These are phyloP conservation scores for Rapana venosa DNA, from an alignment of 2,888 invertebrate species.

Conservation along the genomic window DNA sequence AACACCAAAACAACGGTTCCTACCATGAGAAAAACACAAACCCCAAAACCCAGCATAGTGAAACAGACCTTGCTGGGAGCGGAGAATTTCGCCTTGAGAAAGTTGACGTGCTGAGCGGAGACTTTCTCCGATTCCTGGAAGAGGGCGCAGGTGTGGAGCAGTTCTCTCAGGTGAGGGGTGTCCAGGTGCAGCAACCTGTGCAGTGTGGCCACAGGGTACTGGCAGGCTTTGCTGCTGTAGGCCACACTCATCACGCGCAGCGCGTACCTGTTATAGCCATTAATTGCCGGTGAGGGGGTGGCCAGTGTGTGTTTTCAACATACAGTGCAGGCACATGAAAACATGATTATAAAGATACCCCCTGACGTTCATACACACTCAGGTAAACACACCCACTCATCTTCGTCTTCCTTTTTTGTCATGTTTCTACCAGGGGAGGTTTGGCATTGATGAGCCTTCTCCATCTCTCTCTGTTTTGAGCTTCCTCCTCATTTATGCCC, in stretches of 20 bases:
- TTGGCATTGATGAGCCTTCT: too few relatives aligned
- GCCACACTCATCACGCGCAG: slow-evolving; percentile 59
- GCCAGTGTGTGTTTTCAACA: too few relatives aligned
- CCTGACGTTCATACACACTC: background rate
- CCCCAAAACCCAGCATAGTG: too few relatives aligned
- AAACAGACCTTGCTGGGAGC: slow-evolving; percentile 43
- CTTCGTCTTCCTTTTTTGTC: too few relatives aligned
- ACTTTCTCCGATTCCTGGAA: background rate
- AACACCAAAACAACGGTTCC: too few relatives aligned
- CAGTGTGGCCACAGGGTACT: slow-evolving; percentile 53
- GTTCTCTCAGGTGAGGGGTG: slow-evolving; percentile 20
- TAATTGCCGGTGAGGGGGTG: too few relatives aligned
- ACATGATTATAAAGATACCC: background rate
- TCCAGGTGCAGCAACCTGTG: slow-evolving; percentile 39
- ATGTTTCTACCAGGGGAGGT: too few relatives aligned
- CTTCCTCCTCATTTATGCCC: too few relatives aligned
- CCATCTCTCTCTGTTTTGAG: too few relatives aligned
- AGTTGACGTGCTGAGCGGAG: background rate
- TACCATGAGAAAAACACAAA: too few relatives aligned
- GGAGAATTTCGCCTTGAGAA: slow-evolving; percentile 31
- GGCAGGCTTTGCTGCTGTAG: slow-evolving; percentile 61
- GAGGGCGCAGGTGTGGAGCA: slow-evolving; percentile 37
- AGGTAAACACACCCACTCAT: background rate
- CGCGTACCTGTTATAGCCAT: slow-evolving; percentile 52
- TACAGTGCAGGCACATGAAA: background rate